Base-by-base conservation (phyloP, 2,113 vertebrate species). In the Epinephelus cyanopodus region DNA sequence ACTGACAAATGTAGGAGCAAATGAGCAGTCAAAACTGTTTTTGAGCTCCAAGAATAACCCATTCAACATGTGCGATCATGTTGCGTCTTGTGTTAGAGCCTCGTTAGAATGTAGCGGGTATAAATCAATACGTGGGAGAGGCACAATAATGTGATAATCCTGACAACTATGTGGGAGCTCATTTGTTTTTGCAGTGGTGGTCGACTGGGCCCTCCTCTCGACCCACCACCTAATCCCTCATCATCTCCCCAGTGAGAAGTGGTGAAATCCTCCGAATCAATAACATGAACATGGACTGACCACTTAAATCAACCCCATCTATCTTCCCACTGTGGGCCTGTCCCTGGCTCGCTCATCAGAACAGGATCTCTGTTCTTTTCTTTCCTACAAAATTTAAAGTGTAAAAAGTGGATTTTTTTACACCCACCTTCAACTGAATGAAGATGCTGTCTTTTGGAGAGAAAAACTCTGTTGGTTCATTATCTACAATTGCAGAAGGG, bases 61-160 rank as follows among this genome's bases (percentile, higher is more conserved):
- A 73, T 86, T 89, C 69, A 87, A 81, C 63, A 78, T 56, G 62
- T 78, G 79, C 29, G 18, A 82, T 65, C 83, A 83, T 27, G 68
- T 48, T 65, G 66, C 83, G 74, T 70, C 74, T 73, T 14, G 48
- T 85, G 89, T 85, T 86, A 81, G 72, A 60, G 65, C 63, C 84
- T 85, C 87, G 91, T 87, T 90, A 74, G 93, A 92, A 92, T 81
- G 87, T 87, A 92, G 90, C 73, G 21, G 54, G 79, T 84, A 82
- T 68, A 90, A 93, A 95, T 95, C 93, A 89, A 95, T 95, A 93
- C 47, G 39, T 80, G 85, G 91, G 91, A 88, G 87, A 88, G 90
- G 81, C 91, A 81, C 89, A 84, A 85, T 94, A 92, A 95, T 92
- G 90, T 92, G 90, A 92, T 95, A 95, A 95, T 95, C 94, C 93